These are phyloP conservation scores for Apoda limacodes DNA, from an alignment of 2,888 invertebrate species.

Conservation along the genomic window DNA sequence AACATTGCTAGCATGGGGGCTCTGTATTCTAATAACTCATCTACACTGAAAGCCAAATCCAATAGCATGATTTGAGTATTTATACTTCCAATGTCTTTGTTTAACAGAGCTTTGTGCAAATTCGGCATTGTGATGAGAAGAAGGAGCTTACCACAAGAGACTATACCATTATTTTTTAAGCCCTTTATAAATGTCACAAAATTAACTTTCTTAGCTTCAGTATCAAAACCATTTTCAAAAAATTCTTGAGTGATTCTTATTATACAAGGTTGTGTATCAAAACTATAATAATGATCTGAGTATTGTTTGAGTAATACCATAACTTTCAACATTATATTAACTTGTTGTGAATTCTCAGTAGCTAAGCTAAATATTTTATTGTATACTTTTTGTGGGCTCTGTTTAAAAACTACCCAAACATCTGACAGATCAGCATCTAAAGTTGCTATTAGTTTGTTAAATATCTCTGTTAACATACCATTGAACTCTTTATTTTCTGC, in stretches of 20 bases:
- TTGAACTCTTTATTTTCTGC: conserved; percentile 28
- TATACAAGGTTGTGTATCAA: conserved; percentile 43
- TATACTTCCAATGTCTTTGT: conserved; percentile 30
- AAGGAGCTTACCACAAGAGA: conserved; percentile 38
- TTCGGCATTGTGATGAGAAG: conserved; percentile 49
- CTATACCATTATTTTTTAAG: conserved; percentile 32
- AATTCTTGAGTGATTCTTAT: conserved; percentile 31
- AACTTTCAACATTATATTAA: conserved; percentile 40
- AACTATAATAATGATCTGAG: conserved; percentile 38
- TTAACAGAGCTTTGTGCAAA: conserved; percentile 38
- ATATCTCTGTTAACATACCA: conserved; percentile 35
- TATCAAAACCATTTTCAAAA: conserved; percentile 28
- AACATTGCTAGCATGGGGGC: conserved; percentile 54
- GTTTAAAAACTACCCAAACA: conserved; percentile 41
- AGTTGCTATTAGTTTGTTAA: conserved; percentile 44
- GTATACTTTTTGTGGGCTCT: conserved; percentile 42
- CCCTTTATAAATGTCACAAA: conserved; percentile 38
- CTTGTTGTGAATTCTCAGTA: conserved; percentile 38
- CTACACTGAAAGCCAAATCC: conserved; percentile 28
- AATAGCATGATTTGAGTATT: conserved; percentile 37
- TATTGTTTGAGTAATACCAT: conserved; percentile 39
- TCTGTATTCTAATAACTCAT: conserved; percentile 39
- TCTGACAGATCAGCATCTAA: conserved; percentile 34
- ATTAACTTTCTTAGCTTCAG: conserved; percentile 32
- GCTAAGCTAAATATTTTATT: conserved; percentile 41